Evolutionary conservation across 2,113 vertebrate species (phyloP), one percentile per base, ranked within the genome.

Genomic region (Myotis brandtii): DNA sequence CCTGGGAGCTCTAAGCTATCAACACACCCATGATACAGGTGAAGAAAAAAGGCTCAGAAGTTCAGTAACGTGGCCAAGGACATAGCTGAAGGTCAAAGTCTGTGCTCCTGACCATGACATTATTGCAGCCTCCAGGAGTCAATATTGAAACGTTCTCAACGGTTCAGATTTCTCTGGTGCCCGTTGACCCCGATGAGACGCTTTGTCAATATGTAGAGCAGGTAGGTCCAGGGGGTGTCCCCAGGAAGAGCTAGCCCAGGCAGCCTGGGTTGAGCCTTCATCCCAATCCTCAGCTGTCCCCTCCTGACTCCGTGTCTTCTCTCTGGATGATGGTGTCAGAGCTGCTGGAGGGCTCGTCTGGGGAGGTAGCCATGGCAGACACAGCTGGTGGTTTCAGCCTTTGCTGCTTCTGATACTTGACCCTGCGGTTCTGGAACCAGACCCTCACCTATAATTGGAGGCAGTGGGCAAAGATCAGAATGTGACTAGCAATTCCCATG

Each of bases 351-450:
- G 88, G 93, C 89, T 96, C 86, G 4, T 0, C 95, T 4, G 0
- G 76, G 87, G 2, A 86, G 66, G 95, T 95, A 16, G 90, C 56
- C 32, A 27, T 52, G 40, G 97, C 93, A 0, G 98, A 98, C 18
- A 95, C 89, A 0, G 97, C 91, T 16, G 97, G 95, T 81, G 97
- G 96, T 0, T 98, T 98, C 0, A 97, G 98, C 94, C 98, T 98
- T 97, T 99, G 98, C 96, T 99, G 98, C 92, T 99, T 99, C 92
- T 98, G 98, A 97, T 98, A 99, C 54, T 99, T 99, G 96, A 99
- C 99, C 89, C 99, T 97, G 64, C 99, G 97, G 95, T 99, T 99
- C 96, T 99, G 99, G 97, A 99, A 99, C 99, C 99, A 99, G 27
- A 99, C 98, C 80, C 98, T 99, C 21, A 99, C 98, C 99, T 99